Evolutionary conservation across 2,888 invertebrate species (phyloP).

Genomic region (Thymelicus lineola): DNA sequence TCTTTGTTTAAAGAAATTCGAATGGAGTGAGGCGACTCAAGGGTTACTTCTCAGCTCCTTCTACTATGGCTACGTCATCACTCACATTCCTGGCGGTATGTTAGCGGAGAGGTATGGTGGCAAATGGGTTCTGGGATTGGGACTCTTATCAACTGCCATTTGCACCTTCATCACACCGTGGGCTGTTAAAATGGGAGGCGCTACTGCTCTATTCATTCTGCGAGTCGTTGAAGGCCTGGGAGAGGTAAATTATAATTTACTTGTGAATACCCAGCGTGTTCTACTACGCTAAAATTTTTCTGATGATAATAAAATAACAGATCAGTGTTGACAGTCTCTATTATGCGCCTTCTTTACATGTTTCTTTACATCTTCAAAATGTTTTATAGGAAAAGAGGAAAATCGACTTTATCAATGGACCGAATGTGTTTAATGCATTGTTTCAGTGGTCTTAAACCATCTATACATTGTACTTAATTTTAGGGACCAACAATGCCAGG

Average conservation of each 20-base stretch:
- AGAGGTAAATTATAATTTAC: too few relatives aligned
- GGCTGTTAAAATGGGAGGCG: conserved; percentile 85
- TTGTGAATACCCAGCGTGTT: too few relatives aligned
- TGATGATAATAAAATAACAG: too few relatives aligned
- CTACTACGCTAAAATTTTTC: too few relatives aligned
- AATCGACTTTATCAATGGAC: too few relatives aligned
- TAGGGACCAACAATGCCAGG: conserved; percentile 87
- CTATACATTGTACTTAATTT: conserved; percentile 19
- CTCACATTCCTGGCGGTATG: conserved; percentile 93
- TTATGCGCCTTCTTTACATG: too few relatives aligned
- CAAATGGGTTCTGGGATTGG: conserved; percentile 92
- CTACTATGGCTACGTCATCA: conserved; percentile 93
- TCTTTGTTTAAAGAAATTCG: conserved; percentile 62
- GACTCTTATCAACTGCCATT: conserved; percentile 91
- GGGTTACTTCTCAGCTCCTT: conserved; percentile 92
- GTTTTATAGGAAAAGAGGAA: too few relatives aligned
- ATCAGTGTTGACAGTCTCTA: too few relatives aligned
- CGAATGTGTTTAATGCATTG: too few relatives aligned
- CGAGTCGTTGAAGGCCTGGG: conserved; percentile 86
- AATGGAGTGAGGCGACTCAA: conserved; percentile 89
- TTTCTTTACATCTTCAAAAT: too few relatives aligned
- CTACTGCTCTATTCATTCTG: conserved; percentile 82
- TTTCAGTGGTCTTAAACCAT: too few relatives aligned
- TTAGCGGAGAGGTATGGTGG: conserved; percentile 93
- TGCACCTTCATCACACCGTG: conserved; percentile 92